phyloP scores from a whole-genome alignment of 1,140 invertebrate genomes.

The Ostrea edulis region DNA sequence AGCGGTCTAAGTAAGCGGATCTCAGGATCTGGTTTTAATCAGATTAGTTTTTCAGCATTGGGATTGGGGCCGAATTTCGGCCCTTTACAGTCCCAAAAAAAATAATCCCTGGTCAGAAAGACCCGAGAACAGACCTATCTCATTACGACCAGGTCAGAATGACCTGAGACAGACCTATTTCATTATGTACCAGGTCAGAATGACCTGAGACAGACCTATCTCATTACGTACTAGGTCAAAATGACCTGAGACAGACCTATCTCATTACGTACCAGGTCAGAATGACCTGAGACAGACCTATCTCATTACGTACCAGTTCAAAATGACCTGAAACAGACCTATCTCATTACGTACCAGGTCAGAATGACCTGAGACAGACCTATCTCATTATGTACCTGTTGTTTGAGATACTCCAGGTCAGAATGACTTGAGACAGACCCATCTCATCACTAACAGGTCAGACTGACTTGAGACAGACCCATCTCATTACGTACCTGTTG shows the following conservation, averaged over 20 bases:
- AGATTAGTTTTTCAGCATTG: too few relatives aligned
- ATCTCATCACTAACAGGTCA: not conserved
- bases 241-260: not conserved
- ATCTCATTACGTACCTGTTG: conserved; percentile 83
- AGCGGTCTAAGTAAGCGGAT: too few relatives aligned
- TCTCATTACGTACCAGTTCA: conserved; percentile 83
- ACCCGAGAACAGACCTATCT: not conserved
- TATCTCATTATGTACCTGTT: not conserved
- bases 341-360: conserved; percentile 79
- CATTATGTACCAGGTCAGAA: conserved; percentile 80
- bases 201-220: not conserved
- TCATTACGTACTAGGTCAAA: conserved; percentile 80
- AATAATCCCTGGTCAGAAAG: too few relatives aligned
- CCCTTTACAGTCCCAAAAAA: too few relatives aligned
- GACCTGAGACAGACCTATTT: not conserved
- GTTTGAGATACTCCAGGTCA: not conserved
- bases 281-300: not conserved
- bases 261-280: conserved; percentile 79
- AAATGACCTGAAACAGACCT: not conserved
- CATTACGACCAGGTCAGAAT: too few relatives aligned
- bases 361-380: too few relatives aligned
- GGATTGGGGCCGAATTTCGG: too few relatives aligned
- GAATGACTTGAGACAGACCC: not conserved
- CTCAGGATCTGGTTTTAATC: too few relatives aligned
- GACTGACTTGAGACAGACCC: not conserved